Base-by-base conservation (phyloP, 2,888 invertebrate species). In the Nudaria mundana region DNA sequence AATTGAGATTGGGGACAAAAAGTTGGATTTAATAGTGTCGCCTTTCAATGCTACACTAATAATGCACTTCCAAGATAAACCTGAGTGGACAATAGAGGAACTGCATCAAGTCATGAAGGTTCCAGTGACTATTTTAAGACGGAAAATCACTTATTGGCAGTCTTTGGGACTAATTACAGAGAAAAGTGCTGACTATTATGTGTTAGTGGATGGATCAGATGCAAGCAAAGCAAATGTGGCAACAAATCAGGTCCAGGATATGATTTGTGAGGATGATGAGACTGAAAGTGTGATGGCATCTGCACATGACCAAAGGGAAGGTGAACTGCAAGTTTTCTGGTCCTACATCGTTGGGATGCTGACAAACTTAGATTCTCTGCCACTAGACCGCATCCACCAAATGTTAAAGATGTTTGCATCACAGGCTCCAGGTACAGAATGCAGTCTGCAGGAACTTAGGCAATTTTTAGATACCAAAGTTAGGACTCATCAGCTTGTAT, bases 381-480 rank as follows among this genome's bases (percentile, higher is more conserved):
- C 97, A 0, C 84, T 98, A 51, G 98, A 98, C 58, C 90, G 98
- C 37, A 98, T 98, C 60, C 97, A 98, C 79, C 96, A 97, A 71
- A 98, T 98, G 97, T 79, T 98, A 45, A 97, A 97, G 76, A 95
- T 98, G 94, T 98, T 98, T 88, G 97, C 97, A 1, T 96, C 97
- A 22, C 97, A 97, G 84, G 97, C 97, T 6, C 95, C 97, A 0
- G 93, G 95, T 0, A 93, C 95, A 8, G 98, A 98, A 71, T 97
- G 97, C 67, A 95, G 94, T 55, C 86, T 96, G 37, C 94, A 95
- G 47, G 97, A 98, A 76, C 85, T 98, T 14, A 92, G 95, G 64
- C 93, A 94, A 64, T 98, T 98, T 76, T 89, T 98, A 18, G 98
- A 98, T 72, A 92, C 94, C 20, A 98, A 98, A 92, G 98, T 98